Evolutionary conservation across 92 coral and sea anemone genomes (phyloP).

Genomic region (Palythoa grandis): DNA sequence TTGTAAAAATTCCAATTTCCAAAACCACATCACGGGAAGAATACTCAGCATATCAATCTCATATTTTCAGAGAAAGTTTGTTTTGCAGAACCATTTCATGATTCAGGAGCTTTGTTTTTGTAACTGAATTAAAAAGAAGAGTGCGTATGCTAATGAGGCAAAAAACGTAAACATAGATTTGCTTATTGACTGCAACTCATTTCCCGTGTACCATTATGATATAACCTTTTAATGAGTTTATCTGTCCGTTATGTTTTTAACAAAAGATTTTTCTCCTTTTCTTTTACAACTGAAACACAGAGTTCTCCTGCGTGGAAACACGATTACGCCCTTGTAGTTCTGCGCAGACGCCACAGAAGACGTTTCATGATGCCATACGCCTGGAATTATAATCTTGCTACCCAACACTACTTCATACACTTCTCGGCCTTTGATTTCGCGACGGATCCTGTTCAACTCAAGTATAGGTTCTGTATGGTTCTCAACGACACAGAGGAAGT

Average conservation of each 20-base stretch:
- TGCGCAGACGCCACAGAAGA: conserved; percentile 48
- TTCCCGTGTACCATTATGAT: no score
- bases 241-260: background rate
- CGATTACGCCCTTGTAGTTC: conserved; percentile 54
- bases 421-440: conserved; percentile 53
- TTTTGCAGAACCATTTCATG: no score
- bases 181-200: no score
- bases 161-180: no score
- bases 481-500: conserved; percentile 41
- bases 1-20: no score
- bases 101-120: no score
- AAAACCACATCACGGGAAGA: no score
- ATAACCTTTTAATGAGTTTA: no score
- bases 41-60: no score
- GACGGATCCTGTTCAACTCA: conserved; percentile 28
- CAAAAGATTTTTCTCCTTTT: background rate
- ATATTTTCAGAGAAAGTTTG: no score
- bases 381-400: conserved; percentile 26
- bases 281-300: background rate
- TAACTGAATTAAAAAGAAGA: no score
- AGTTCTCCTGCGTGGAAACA: conserved; percentile 29
- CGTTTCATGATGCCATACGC: conserved; percentile 36
- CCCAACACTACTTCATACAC: conserved; percentile 39
- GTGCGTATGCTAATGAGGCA: no score
- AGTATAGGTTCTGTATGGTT: conserved; percentile 47